Base-by-base conservation (phyloP, 2,113 vertebrate species). In the Tachycineta bicolor region DNA sequence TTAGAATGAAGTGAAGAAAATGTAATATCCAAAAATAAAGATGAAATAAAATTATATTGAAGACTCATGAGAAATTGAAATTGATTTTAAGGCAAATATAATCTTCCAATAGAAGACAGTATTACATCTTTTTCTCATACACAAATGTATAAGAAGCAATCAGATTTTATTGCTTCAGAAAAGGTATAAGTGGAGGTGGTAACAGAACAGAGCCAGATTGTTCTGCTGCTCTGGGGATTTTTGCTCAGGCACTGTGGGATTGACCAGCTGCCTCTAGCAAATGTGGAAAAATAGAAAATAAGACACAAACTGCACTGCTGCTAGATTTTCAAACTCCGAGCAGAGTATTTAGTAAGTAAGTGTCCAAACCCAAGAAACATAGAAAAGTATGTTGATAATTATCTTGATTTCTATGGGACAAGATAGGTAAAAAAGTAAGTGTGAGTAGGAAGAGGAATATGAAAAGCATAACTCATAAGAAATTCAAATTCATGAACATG, bases 21-120 rank as follows among this genome's bases (percentile, higher is more conserved):
- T 62, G 60, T 87, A 95, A 90, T 94, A 75, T 18, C 50, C 68
- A 1, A 94, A 96, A 97, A 88, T 94, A 96, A 96, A 95, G 79
- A 90, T 52, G 69, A 93, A 94, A 95, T 93, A 86, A 94, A 96
- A 90, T 95, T 81, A 81, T 89, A 90, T 90, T 55, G 93, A 93
- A 93, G 68, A 90, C 83, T 83, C 88, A 53, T 53, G 73, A 94
- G 94, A 92, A 93, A 95, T 81, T 92, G 92, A 92, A 96, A 95
- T 96, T 95, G 92, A 97, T 96, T 94, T 90, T 83, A 90, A 94
- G 80, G 83, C 73, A 9, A 81, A 94, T 89, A 75, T 89, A 83
- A 95, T 95, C 60, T 93, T 90, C 41, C 76, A 89, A 21, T 53
- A 90, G 90, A 96, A 92, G 68, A 92, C 22, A 68, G 49, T 53